phyloP scores from a whole-genome alignment of 1,140 invertebrate genomes.

The Brachionus rotundiformis region DNA sequence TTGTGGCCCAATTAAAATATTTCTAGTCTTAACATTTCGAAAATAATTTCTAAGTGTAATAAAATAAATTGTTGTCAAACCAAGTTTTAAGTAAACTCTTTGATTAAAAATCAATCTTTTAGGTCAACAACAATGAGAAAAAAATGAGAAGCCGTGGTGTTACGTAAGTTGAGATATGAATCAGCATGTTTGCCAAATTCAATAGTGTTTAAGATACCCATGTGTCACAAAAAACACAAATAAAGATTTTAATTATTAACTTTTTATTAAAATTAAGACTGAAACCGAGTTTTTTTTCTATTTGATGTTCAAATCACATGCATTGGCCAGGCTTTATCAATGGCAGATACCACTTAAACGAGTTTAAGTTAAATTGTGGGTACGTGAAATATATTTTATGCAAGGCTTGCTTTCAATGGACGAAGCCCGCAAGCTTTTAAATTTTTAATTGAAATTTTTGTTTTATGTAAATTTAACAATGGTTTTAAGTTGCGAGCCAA shows the following conservation, averaged over 20 bases:
- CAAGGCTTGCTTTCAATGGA: neutral
- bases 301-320: neutral
- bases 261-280: neutral
- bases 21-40: neutral
- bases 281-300: no score
- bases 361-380: neutral
- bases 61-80: neutral
- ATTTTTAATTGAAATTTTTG: constrained; percentile 32
- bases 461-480: neutral
- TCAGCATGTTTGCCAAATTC: constrained; percentile 8
- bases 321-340: constrained; percentile 26
- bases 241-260: neutral
- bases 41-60: neutral
- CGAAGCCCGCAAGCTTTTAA: neutral
- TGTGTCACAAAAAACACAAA: neutral
- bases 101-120: neutral
- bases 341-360: constrained; percentile 49
- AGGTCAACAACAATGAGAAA: neutral
- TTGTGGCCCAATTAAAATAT: neutral
- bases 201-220: no score
- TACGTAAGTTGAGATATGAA: neutral
- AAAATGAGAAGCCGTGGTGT: neutral
- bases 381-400: neutral
- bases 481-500: neutral
- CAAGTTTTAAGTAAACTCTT: neutral